These are phyloP conservation scores for Amniataba percoides DNA, from an alignment of 2,797 vertebrate genomes.

Conservation along the genomic window DNA sequence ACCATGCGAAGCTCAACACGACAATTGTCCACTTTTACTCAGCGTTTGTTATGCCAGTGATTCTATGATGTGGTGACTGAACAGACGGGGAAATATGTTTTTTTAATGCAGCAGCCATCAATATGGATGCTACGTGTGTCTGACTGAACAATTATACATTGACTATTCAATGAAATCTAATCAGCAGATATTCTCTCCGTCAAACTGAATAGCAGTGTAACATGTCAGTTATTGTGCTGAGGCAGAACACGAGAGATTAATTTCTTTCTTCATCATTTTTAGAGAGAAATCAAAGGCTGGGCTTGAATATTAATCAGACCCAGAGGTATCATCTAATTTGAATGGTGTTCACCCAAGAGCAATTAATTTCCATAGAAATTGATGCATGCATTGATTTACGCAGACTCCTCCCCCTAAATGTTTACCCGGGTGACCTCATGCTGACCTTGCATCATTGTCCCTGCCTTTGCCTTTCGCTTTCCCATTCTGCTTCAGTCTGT, in stretches of 20 bases:
- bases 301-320: conserved; percentile 42
- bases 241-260: conserved; percentile 29
- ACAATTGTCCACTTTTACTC: neutral
- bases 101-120: conserved; percentile 10
- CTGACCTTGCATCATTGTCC: conserved; percentile 50
- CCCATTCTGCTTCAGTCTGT: conserved; percentile 37
- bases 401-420: conserved; percentile 6
- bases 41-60: neutral
- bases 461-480: conserved; percentile 25
- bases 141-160: conserved; percentile 20
- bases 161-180: conserved; percentile 36
- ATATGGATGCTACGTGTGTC: conserved; percentile 24
- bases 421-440: conserved; percentile 41
- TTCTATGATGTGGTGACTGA: conserved; percentile 21
- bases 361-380: conserved; percentile 65
- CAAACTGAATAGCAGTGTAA: conserved; percentile 25
- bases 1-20: neutral
- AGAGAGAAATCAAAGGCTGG: conserved; percentile 18
- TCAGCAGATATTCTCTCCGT: conserved; percentile 36
- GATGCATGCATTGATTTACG: conserved; percentile 46
- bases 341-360: conserved; percentile 53
- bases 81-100: neutral
- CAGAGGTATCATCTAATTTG: conserved; percentile 32
- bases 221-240: conserved; percentile 35
- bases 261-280: conserved; percentile 33